These are phyloP conservation scores for Chaenocephalus aceratus DNA, from an alignment of 2,113 vertebrate species.

Conservation along the genomic window DNA sequence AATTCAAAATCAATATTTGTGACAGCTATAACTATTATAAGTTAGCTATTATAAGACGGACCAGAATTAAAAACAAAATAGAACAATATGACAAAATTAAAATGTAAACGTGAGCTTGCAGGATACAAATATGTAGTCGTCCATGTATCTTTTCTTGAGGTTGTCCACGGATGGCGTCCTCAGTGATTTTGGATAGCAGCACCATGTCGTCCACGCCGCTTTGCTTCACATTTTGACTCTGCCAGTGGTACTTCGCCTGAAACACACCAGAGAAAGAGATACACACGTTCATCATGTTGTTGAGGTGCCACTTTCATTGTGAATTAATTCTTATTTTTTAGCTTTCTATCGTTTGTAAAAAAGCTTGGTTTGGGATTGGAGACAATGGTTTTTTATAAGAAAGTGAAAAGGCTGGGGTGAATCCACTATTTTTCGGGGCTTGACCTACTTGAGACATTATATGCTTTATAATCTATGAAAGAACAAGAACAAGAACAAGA, in stretches of 20 bases:
- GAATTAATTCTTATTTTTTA: too few species aligned
- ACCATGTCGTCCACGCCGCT: slow-evolving; percentile 99
- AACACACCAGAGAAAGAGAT: slow-evolving; percentile 4
- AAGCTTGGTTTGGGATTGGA: not conserved
- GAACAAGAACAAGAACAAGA: not conserved
- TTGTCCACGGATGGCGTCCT: slow-evolving; percentile 95
- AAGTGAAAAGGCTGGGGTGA: not conserved
- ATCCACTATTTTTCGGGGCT: not conserved
- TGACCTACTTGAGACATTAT: not conserved
- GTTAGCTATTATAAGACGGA: too few species aligned
- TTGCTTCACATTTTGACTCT: slow-evolving; percentile 98
- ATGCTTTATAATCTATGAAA: not conserved
- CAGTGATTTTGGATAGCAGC: slow-evolving; percentile 93
- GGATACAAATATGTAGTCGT: slow-evolving; percentile 99
- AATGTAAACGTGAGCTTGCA: not conserved
- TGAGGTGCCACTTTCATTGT: not conserved
- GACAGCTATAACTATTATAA: not conserved
- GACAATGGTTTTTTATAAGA: not conserved
- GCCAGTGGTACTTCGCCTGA: slow-evolving; percentile 97
- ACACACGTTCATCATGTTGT: not conserved
- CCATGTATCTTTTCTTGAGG: slow-evolving; percentile 97
- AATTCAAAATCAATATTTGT: not conserved
- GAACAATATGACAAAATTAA: not conserved
- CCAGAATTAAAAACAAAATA: not conserved
- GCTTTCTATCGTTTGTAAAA: not conserved